Evolutionary conservation across 2,797 vertebrate species (phyloP).

Genomic region (Linurgus olivaceus): DNA sequence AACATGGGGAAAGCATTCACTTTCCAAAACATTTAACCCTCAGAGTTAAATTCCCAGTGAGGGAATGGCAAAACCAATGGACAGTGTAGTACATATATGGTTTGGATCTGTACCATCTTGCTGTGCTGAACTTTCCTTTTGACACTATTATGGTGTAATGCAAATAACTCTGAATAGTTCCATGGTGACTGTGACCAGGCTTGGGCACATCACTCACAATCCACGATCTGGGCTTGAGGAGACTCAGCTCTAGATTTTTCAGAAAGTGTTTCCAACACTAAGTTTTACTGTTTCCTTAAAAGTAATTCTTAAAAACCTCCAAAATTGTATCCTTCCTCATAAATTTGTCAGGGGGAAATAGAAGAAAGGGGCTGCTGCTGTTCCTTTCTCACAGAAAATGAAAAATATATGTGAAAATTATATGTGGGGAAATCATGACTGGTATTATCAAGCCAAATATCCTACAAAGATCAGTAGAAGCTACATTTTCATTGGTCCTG

Average conservation of each 20-base stretch:
- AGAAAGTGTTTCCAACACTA: not conserved
- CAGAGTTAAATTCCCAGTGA: not conserved
- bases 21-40: not conserved
- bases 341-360: not conserved
- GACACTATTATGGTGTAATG: fast-evolving
- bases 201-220: not conserved
- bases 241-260: not conserved
- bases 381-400: not conserved
- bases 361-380: not conserved
- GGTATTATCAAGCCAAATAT: not conserved
- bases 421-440: not conserved
- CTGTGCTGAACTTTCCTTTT: not conserved
- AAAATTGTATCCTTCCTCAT: not conserved
- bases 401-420: not conserved
- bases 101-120: not conserved
- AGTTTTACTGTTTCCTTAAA: not conserved
- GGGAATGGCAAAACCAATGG: not conserved
- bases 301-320: not conserved
- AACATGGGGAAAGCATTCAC: not conserved
- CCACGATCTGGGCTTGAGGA: not conserved
- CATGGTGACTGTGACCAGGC: fast-evolving
- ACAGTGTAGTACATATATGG: not conserved
- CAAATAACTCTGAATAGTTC: not conserved
- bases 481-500: not conserved
- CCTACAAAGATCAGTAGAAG: not conserved